Conservation (phyloP, 2,113 vertebrate genomes). For the Nettapus auritus region DNA sequence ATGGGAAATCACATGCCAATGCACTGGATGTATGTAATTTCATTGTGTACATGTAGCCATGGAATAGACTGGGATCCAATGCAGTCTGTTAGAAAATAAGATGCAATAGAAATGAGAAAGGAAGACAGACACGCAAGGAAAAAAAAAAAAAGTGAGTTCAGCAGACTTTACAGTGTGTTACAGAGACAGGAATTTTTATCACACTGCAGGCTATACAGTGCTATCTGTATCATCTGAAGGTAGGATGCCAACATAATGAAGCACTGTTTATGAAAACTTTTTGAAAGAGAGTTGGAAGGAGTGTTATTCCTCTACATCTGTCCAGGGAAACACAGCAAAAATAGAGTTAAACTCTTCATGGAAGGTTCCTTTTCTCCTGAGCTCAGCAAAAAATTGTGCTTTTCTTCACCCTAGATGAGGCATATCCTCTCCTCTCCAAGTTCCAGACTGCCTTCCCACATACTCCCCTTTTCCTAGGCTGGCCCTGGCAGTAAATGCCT, state of each 20-base stretch:
- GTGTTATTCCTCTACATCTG: background rate
- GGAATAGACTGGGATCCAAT: background rate
- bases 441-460: background rate
- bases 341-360: background rate
- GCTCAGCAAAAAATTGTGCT: accelerated
- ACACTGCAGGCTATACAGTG: background rate
- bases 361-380: background rate
- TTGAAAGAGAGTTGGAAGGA: conserved; percentile 8
- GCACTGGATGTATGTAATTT: background rate
- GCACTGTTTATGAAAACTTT: background rate
- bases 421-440: background rate
- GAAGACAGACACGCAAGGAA: background rate
- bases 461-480: background rate
- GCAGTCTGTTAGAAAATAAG: background rate
- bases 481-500: background rate
- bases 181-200: background rate
- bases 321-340: background rate
- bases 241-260: conserved; percentile 33
- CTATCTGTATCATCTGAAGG: conserved; percentile 30
- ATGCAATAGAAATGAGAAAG: background rate
- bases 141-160: background rate
- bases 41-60: background rate
- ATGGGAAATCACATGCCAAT: background rate
- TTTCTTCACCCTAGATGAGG: background rate
- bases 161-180: background rate